phyloP scores from a whole-genome alignment of 2,888 invertebrate genomes.

The Rhingia campestris region DNA sequence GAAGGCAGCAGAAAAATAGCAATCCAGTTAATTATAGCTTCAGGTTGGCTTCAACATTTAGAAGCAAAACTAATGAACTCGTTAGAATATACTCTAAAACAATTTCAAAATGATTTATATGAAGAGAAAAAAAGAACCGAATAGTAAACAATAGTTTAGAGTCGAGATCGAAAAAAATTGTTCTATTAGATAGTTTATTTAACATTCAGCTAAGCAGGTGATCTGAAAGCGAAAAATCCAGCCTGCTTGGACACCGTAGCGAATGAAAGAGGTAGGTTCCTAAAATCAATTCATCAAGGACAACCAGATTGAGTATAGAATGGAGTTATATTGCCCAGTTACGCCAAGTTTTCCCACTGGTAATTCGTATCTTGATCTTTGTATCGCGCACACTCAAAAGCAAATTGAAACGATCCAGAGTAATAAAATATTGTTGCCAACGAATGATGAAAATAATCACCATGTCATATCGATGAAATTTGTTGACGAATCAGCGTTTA shows the following conservation, averaged over 20 bases:
- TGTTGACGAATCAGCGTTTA: neutral
- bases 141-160: too few species aligned
- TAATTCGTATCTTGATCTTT: slow-evolving; percentile 36
- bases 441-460: slow-evolving; percentile 14
- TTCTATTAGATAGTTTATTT: too few species aligned
- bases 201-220: too few species aligned
- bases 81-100: too few species aligned
- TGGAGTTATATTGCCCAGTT: slow-evolving; percentile 17
- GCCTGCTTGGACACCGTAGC: slow-evolving; percentile 12
- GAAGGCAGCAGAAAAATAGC: too few species aligned
- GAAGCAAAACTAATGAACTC: too few species aligned
- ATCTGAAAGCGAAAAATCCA: too few species aligned
- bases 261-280: slow-evolving; percentile 21
- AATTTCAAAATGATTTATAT: too few species aligned
- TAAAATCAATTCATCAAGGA: slow-evolving; percentile 4
- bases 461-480: slow-evolving; percentile 16
- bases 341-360: slow-evolving; percentile 17
- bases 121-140: too few species aligned
- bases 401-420: slow-evolving; percentile 12
- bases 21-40: too few species aligned
- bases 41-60: too few species aligned
- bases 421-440: slow-evolving; percentile 9
- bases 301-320: slow-evolving; percentile 14
- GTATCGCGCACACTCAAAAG: slow-evolving; percentile 19
- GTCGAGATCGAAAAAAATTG: too few species aligned